Conservation (phyloP, 2,113 vertebrate genomes). For the Pachyramphus minor region DNA sequence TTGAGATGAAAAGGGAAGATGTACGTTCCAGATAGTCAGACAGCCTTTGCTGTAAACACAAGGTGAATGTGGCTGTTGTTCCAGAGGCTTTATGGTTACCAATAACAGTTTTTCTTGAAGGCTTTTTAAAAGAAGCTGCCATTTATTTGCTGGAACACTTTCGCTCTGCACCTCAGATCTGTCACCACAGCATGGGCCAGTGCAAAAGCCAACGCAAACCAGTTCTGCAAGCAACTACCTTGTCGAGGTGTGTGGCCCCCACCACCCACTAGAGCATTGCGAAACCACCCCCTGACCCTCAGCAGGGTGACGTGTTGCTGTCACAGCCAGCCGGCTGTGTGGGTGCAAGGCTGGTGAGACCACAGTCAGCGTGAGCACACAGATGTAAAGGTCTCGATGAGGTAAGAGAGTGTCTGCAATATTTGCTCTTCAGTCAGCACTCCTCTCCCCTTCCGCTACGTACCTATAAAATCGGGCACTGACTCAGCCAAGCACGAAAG, state of each 20-base stretch:
- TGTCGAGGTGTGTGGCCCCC: fast-evolving
- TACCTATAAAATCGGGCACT: not conserved
- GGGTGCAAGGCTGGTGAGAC: not conserved
- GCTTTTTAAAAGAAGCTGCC: not conserved
- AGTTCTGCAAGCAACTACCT: not conserved
- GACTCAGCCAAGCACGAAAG: not conserved
- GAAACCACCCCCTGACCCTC: not conserved
- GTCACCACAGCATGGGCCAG: fast-evolving
- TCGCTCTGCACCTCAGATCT: fast-evolving
- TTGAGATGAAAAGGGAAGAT: not conserved
- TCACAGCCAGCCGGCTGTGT: fast-evolving
- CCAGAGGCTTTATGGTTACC: not conserved
- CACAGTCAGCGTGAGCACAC: fast-evolving
- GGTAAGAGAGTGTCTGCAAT: not conserved
- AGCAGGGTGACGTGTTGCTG: not conserved
- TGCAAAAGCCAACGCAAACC: not conserved
- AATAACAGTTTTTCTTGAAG: not conserved
- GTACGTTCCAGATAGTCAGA: not conserved
- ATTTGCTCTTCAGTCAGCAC: not conserved
- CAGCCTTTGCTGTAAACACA: not conserved
- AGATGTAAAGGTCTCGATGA: not conserved
- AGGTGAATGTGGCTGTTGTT: constrained; percentile 8
- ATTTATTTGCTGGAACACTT: not conserved
- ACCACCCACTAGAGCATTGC: not conserved
- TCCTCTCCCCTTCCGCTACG: not conserved